Conservation (phyloP, 2,113 vertebrate species). For the Ceyx cyanopectus region DNA sequence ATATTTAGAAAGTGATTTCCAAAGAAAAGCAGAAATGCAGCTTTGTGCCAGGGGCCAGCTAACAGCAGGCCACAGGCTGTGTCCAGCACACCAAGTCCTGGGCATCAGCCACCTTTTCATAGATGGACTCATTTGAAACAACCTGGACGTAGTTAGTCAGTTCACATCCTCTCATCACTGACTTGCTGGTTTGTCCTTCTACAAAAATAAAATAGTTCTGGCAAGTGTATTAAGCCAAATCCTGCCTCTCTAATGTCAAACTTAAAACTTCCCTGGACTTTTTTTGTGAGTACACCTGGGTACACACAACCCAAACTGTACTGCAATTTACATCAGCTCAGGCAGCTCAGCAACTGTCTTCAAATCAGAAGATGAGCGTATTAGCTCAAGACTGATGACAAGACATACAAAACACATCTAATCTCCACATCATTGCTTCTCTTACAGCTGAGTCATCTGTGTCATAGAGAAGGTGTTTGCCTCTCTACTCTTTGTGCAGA, state of each 20-base stretch:
- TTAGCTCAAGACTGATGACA: neutral
- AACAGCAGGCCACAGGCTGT: neutral
- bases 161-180: neutral
- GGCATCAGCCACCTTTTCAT: neutral
- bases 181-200: neutral
- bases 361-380: neutral
- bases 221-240: neutral
- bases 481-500: neutral
- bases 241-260: neutral
- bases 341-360: neutral
- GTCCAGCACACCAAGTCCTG: neutral
- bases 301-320: neutral
- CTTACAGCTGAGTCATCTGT: neutral
- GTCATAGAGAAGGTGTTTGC: neutral
- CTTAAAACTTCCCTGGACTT: neutral
- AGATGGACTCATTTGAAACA: neutral
- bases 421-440: neutral
- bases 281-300: neutral
- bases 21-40: neutral
- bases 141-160: neutral
- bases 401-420: neutral
- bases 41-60: neutral
- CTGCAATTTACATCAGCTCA: neutral
- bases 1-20: slow-evolving; percentile 5
- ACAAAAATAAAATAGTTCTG: neutral